Evolutionary conservation across 2,888 invertebrate species (phyloP).

Genomic region (Hirtodrosophila cameraria): DNA sequence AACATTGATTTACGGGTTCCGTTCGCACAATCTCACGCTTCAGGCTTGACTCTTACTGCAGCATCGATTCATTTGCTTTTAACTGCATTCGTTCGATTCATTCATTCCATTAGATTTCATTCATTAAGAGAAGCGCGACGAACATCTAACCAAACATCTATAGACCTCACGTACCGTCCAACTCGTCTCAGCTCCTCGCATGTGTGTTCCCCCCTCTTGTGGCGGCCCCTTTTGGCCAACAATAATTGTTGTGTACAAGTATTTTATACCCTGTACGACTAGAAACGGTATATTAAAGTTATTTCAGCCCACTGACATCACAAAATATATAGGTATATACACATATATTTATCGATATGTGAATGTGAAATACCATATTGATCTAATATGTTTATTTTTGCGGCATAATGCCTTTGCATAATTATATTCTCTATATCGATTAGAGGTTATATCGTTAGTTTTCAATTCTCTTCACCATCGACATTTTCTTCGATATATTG

Average conservation of each 20-base stretch:
- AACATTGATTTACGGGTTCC: conserved; percentile 55
- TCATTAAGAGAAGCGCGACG: conserved; percentile 17
- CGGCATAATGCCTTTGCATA: too few species aligned
- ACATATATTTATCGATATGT: too few species aligned
- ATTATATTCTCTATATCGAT: too few species aligned
- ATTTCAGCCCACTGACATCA: too few species aligned
- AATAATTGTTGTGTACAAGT: conserved; percentile 47
- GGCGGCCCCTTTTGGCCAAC: conserved; percentile 1
- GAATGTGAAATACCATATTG: too few species aligned
- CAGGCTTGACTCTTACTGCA: conserved; percentile 4
- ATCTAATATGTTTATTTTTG: too few species aligned
- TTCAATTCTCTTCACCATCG: too few species aligned
- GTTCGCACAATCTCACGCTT: conserved; percentile 58
- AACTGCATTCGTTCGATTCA: conserved; percentile 27
- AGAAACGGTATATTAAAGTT: too few species aligned
- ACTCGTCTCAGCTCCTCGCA: neutral
- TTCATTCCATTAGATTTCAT: too few species aligned
- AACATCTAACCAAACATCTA: conserved; percentile 28
- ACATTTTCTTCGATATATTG: too few species aligned
- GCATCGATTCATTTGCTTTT: conserved; percentile 32
- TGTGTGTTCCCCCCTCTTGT: neutral
- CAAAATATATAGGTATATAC: too few species aligned
- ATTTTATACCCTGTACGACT: neutral
- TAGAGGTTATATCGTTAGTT: too few species aligned
- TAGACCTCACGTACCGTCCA: conserved; percentile 24